Conservation (phyloP, 1,140 invertebrate species). For the Calephelis virginiensis region DNA sequence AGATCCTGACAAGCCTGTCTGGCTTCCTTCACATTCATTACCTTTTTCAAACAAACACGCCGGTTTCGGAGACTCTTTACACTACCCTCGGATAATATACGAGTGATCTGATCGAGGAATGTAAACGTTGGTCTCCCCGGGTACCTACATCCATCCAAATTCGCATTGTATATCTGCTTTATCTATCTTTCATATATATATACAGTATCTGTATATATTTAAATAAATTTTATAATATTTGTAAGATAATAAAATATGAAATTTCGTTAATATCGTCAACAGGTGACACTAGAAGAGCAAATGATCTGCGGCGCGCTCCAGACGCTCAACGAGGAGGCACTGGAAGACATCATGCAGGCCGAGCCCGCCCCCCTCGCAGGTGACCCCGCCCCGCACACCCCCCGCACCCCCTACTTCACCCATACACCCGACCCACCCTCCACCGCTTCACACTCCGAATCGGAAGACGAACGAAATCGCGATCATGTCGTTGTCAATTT, state of each 20-base stretch:
- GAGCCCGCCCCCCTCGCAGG: conserved; percentile 69
- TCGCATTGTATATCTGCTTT: no score
- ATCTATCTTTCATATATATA: no score
- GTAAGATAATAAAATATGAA: neutral
- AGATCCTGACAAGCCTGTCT: no score
- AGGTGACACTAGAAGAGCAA: conserved; percentile 95
- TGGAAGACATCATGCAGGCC: conserved; percentile 88
- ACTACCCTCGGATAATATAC: no score
- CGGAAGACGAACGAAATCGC: conserved; percentile 27
- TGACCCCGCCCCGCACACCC: conserved; percentile 31
- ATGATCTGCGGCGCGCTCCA: conserved; percentile 96
- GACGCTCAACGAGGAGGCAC: conserved; percentile 94
- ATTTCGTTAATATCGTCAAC: neutral
- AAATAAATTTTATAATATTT: no score
- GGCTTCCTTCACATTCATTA: no score
- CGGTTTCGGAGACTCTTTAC: no score
- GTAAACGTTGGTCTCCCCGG: no score
- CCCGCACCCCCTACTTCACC: conserved; percentile 7
- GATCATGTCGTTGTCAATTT: conserved; percentile 55
- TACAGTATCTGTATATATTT: no score
- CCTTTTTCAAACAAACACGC: no score
- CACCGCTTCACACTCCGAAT: conserved; percentile 1
- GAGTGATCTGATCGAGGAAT: no score
- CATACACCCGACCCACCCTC: conserved; percentile 23
- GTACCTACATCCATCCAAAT: no score